Conservation (phyloP, 2,797 vertebrate species). For the Enteromius mattozi region DNA sequence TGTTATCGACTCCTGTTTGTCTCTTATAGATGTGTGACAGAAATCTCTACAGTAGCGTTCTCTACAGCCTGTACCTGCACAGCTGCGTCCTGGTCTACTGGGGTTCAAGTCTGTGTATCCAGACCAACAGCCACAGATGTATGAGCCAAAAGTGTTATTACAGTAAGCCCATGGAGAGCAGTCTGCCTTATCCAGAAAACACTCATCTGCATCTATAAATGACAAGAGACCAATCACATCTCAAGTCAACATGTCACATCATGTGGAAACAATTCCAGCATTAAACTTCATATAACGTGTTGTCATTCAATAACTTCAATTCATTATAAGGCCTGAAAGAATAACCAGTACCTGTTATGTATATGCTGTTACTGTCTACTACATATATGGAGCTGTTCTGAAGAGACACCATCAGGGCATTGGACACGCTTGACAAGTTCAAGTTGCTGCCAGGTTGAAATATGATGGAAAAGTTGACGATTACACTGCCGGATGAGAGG, state of each 20-base stretch:
- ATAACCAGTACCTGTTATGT: slow-evolving; percentile 62
- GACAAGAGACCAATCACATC: slow-evolving; percentile 42
- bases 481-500: slow-evolving; percentile 78
- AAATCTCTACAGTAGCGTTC: not conserved
- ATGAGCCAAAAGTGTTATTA: slow-evolving; percentile 79
- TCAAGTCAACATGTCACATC: slow-evolving; percentile 38
- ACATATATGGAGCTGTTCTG: slow-evolving; percentile 72
- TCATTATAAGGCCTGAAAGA: not conserved
- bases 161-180: slow-evolving; percentile 79
- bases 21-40: slow-evolving; percentile 14
- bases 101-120: slow-evolving; percentile 69
- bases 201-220: slow-evolving; percentile 82
- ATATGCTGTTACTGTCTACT: slow-evolving; percentile 70
- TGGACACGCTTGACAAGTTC: slow-evolving; percentile 67
- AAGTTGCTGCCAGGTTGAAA: slow-evolving; percentile 63
- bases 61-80: slow-evolving; percentile 55
- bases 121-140: slow-evolving; percentile 77
- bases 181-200: slow-evolving; percentile 73
- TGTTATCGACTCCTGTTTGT: not conserved
- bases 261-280: slow-evolving; percentile 31
- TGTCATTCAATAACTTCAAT: not conserved
- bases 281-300: not conserved
- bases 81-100: slow-evolving; percentile 78
- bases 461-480: slow-evolving; percentile 78
- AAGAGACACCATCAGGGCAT: slow-evolving; percentile 73